Conservation (phyloP, 2,888 invertebrate species). For the Hermaeophaga mercurialis region DNA sequence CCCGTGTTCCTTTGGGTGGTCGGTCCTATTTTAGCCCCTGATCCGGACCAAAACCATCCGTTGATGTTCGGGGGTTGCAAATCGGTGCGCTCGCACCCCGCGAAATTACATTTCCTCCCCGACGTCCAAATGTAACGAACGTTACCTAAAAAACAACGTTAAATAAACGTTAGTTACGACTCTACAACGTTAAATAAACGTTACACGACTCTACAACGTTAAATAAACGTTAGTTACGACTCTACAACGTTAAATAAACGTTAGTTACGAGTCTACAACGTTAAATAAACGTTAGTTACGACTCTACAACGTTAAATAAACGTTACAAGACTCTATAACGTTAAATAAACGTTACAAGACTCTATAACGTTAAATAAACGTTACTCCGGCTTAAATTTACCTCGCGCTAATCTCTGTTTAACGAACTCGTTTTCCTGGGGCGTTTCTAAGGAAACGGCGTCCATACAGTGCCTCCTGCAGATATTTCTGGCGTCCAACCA, state of each 20-base stretch:
- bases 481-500: constrained; percentile 92
- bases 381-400: no score
- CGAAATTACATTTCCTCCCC: constrained; percentile 90
- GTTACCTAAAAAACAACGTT: constrained; percentile 34
- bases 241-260: no score
- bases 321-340: no score
- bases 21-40: constrained; percentile 88
- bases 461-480: constrained; percentile 92
- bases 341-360: no score
- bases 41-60: constrained; percentile 95
- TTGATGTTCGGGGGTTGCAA: constrained; percentile 84
- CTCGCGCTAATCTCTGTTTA: constrained; percentile 83
- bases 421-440: constrained; percentile 91
- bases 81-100: constrained; percentile 83
- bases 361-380: no score
- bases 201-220: no score
- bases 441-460: constrained; percentile 87
- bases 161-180: no score
- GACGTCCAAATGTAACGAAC: constrained; percentile 86
- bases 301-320: no score
- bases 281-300: no score
- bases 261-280: no score
- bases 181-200: no score
- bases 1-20: constrained; percentile 88
- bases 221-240: no score